Percentiles rank a stretch among this genome's conserved stretches.
Conservation (phyloP, 2,113 vertebrate species). For the Lepisosteus osseus region DNA sequence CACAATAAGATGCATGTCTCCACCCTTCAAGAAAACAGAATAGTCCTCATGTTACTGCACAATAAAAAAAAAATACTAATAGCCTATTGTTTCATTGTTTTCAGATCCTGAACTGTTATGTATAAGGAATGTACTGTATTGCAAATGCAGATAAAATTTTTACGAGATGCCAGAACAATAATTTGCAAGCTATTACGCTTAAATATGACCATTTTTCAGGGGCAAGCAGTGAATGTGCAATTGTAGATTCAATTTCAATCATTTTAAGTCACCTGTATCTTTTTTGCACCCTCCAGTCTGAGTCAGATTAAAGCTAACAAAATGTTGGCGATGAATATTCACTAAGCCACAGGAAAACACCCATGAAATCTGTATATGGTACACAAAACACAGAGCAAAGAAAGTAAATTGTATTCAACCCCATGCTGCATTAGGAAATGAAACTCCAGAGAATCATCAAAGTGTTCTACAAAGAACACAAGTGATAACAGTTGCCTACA, state of each 20-base stretch:
- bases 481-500: constrained; percentile 12
- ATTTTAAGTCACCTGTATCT: constrained; percentile 31
- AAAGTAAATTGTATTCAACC: constrained; percentile 19
- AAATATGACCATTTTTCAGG: constrained; percentile 3
- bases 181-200: not conserved
- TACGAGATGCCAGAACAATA: not conserved
- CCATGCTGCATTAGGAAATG: constrained; percentile 10
- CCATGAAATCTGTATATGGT: not conserved
- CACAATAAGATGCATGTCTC: no score
- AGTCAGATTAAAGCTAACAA: constrained; percentile 24
- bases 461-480: constrained; percentile 9
- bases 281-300: not conserved
- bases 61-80: no score
- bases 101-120: not conserved
- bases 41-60: no score
- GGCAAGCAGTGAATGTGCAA: constrained; percentile 12
- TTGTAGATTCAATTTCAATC: constrained; percentile 10
- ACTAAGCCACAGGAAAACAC: not conserved
- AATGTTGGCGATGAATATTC: constrained; percentile 28
- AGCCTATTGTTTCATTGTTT: no score
- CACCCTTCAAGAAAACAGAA: no score
- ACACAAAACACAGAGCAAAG: constrained; percentile 5
- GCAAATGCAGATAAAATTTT: not conserved
- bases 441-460: constrained; percentile 19
- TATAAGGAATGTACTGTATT: not conserved